phyloP scores from a whole-genome alignment of 2,888 invertebrate species.

The Drosophila prolongata region DNA sequence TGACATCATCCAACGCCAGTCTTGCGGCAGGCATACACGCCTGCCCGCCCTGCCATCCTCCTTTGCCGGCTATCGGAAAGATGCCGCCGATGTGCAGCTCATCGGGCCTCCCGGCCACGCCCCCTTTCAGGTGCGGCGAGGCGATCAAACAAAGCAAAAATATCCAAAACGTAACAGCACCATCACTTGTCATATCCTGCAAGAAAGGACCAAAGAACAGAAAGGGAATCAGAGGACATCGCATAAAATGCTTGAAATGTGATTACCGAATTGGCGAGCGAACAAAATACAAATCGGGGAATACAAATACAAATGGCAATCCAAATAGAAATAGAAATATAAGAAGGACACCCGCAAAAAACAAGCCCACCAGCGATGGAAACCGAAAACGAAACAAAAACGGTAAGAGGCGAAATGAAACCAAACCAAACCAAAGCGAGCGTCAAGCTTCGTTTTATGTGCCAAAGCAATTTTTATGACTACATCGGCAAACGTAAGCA shows the following conservation, averaged over 20 bases:
- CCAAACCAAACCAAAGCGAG: slow-evolving; percentile 45
- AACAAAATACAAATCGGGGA: slow-evolving; percentile 33
- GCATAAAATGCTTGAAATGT: slow-evolving; percentile 46
- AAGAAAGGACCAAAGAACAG: slow-evolving; percentile 24
- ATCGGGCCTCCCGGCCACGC: slow-evolving; percentile 85
- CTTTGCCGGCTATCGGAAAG: slow-evolving; percentile 98
- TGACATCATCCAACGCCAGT: slow-evolving; percentile 98
- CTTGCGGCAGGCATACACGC: slow-evolving; percentile 99
- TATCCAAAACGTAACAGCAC: slow-evolving; percentile 85
- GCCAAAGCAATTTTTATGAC: slow-evolving; percentile 59
- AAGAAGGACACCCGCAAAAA: slow-evolving; percentile 18
- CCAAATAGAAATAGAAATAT: slow-evolving; percentile 49
- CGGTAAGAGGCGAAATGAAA: slow-evolving; percentile 26
- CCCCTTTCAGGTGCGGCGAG: slow-evolving; percentile 81
- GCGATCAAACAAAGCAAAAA: slow-evolving; percentile 84
- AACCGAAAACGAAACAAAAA: slow-evolving; percentile 16
- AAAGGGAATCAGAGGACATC: not conserved
- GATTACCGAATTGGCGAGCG: slow-evolving; percentile 59
- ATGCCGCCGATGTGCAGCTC: slow-evolving; percentile 98
- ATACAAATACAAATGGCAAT: slow-evolving; percentile 45
- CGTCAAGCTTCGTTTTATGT: slow-evolving; percentile 66
- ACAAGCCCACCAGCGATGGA: slow-evolving; percentile 19
- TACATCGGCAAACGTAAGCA: slow-evolving; percentile 56
- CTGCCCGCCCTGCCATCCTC: slow-evolving; percentile 99
- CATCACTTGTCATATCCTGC: slow-evolving; percentile 85